Evolutionary conservation across 35 echinoderm and acorn worm species (phyloP).

Genomic region (Stichopus chloronotus): DNA sequence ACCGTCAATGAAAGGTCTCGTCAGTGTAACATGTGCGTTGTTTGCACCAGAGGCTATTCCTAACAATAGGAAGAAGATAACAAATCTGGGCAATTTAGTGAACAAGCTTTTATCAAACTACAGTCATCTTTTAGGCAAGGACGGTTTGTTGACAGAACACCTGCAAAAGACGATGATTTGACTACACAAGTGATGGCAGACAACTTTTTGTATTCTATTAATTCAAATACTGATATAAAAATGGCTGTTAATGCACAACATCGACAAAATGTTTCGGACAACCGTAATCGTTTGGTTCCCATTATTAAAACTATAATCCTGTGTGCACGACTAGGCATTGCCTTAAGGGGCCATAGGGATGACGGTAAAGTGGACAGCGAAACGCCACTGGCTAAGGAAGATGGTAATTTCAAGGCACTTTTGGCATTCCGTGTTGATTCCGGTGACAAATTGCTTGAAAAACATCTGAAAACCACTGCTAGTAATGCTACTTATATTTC

Average conservation of each 20-base stretch:
- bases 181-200: constrained; percentile 18
- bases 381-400: constrained; percentile 17
- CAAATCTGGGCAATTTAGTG: constrained; percentile 25
- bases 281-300: constrained; percentile 15
- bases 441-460: constrained; percentile 1
- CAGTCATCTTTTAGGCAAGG: constrained; percentile 18
- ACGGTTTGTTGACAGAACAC: constrained; percentile 24
- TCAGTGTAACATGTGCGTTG: background rate
- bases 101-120: constrained; percentile 16
- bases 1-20: background rate
- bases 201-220: constrained; percentile 15
- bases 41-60: constrained; percentile 8
- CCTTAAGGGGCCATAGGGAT: constrained; percentile 3
- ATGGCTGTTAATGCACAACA: constrained; percentile 21
- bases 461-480: constrained; percentile 18
- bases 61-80: constrained; percentile 7
- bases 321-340: background rate
- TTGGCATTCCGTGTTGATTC: constrained; percentile 14
- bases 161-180: constrained; percentile 4
- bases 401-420: constrained; percentile 23
- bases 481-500: constrained; percentile 18
- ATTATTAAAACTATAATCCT: constrained; percentile 7
- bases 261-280: constrained; percentile 17
- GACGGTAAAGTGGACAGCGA: constrained; percentile 15
- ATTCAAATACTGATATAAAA: constrained; percentile 13